Percentiles rank a stretch among this genome's conserved stretches.
These are phyloP conservation scores for Apeltes quadracus DNA, from an alignment of 2,113 vertebrate genomes.

Conservation along the genomic window DNA sequence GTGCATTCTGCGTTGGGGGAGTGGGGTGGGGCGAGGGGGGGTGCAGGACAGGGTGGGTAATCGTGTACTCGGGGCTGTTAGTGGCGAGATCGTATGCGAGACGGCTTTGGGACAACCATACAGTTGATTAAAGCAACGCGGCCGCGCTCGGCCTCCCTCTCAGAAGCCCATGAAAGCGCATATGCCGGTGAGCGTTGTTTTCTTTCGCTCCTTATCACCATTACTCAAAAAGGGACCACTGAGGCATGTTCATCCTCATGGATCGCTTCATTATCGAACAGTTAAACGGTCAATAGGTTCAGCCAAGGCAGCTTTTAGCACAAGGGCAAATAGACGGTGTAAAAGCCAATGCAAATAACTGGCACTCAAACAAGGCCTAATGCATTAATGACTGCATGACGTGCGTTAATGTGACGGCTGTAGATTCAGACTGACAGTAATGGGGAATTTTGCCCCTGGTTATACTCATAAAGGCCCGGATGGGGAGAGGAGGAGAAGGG, in stretches of 20 bases:
- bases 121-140: constrained; percentile 13
- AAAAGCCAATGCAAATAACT: constrained; percentile 81
- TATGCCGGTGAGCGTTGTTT: not conserved
- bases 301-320: constrained; percentile 68
- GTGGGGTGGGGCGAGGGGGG: constrained; percentile 4
- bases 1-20: constrained; percentile 58
- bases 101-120: constrained; percentile 13
- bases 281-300: constrained; percentile 74
- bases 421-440: constrained; percentile 93
- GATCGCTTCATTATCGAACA: constrained; percentile 76
- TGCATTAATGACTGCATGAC: constrained; percentile 89
- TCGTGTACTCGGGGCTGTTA: constrained; percentile 42
- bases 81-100: constrained; percentile 30
- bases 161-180: constrained; percentile 15
- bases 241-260: constrained; percentile 50
- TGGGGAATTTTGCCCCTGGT: constrained; percentile 93
- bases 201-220: constrained; percentile 24
- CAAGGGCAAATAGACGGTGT: constrained; percentile 71
- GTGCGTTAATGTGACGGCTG: constrained; percentile 82
- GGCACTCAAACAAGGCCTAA: constrained; percentile 80
- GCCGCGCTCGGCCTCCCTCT: not conserved
- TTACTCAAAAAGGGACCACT: constrained; percentile 17
- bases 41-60: constrained; percentile 53
- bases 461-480: constrained; percentile 71
- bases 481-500: constrained; percentile 33